Base-by-base conservation (phyloP, 2,888 invertebrate species). In the Synanthedon vespiformis region DNA sequence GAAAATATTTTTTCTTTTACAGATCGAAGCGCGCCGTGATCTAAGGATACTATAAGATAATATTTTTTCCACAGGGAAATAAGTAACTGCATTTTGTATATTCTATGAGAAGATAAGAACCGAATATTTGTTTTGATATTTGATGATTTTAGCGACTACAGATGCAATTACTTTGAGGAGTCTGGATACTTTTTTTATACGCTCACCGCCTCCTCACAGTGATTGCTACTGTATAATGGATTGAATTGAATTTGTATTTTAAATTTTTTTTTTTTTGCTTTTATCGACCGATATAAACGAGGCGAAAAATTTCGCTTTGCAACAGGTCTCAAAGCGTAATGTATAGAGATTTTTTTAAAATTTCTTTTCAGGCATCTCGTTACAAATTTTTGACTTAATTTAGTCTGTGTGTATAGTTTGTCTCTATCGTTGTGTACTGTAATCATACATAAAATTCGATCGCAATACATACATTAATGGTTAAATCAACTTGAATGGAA, bases 11-110 rank as follows among this genome's bases (percentile, higher is more conserved):
- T 73, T 70, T 71, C 77, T 58, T 71, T 80, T 80, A 40, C 87
- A 88, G 87, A 86, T 87, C 83, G 80, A 87, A 83, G 77, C 80
- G 81, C 84, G 83, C 81, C 86, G 88, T 86, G 88, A 85, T 87
- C 85, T 84, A 86, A 82, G 85, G 85, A 83, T 87, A 87, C 82
- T 84, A 82, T 87, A 88, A 87, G 86, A 86, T 87, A 86, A 88
- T 87, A 88, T 86, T 86, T 86, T 88, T 88, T 88, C 88, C 87
- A 88, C 86, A 85, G 78, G 88, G 88, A 88, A 88, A 87, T 88
- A 87, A 88, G 87, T 88, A 88, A 88, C 84, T 88, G 88, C 88
- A 88, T 88, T 88, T 88, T 88, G 88, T 88, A 88, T 88, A 88
- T 88, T 88, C 85, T 88, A 88, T 88, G 79, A 88, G 87, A 86